Evolutionary conservation across 2,113 vertebrate genomes (phyloP).

Genomic region (Aspiorhynchus laticeps): DNA sequence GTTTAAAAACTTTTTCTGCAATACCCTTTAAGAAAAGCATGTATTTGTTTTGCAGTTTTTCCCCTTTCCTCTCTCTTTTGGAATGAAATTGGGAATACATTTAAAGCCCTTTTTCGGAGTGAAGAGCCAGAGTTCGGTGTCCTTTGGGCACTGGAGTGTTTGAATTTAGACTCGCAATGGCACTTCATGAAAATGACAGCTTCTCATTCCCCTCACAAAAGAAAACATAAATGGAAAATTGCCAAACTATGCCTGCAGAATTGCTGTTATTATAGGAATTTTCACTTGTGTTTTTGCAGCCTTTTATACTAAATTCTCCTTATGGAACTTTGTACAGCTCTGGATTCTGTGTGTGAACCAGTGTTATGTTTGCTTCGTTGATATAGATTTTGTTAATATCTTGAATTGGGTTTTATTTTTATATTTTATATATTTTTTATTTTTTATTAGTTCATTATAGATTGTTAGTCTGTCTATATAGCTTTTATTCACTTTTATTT

Average conservation of each 20-base stretch:
- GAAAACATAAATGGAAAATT: constrained; percentile 28
- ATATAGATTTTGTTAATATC: neutral
- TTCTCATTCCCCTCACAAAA: neutral
- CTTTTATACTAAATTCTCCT: too few relatives aligned
- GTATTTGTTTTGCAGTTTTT: neutral
- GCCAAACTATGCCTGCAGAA: neutral
- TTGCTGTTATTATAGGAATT: neutral
- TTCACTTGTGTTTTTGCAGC: constrained; percentile 17
- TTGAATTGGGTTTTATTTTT: neutral
- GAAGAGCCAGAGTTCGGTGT: neutral
- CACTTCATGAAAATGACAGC: constrained; percentile 28
- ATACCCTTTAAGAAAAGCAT: neutral
- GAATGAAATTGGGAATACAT: neutral
- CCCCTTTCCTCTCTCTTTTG: neutral
- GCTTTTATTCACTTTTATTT: too few relatives aligned
- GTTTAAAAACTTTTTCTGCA: neutral
- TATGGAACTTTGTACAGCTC: neutral
- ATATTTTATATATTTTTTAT: neutral
- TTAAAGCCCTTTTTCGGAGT: neutral
- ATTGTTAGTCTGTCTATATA: too few relatives aligned
- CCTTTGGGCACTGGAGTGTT: neutral
- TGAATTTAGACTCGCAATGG: neutral
- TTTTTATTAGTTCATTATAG: neutral
- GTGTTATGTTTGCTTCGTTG: neutral
- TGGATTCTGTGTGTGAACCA: neutral